phyloP scores from a whole-genome alignment of 2,113 vertebrate species.

The Elaphurus davidianus region DNA sequence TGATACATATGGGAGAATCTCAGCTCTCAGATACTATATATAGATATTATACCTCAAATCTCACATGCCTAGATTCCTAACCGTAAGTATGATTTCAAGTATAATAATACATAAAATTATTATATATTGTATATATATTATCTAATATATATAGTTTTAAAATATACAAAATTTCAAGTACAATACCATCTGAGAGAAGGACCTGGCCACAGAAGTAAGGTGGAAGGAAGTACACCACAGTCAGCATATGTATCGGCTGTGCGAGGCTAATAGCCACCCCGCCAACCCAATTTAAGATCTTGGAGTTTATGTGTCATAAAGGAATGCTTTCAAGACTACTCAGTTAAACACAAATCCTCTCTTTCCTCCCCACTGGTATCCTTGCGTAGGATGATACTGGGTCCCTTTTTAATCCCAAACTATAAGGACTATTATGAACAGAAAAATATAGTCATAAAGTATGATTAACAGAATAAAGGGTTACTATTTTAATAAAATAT shows the following conservation, averaged over 20 bases:
- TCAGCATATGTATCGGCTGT: neutral
- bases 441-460: neutral
- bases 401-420: neutral
- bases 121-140: neutral
- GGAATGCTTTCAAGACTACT: neutral
- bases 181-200: neutral
- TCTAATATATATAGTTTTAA: neutral
- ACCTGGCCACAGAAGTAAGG: neutral
- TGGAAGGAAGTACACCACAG: neutral
- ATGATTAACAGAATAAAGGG: neutral
- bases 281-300: neutral
- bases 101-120: neutral
- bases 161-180: neutral
- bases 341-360: neutral
- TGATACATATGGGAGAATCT: neutral
- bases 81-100: neutral
- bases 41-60: neutral
- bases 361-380: neutral
- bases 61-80: neutral
- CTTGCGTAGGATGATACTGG: neutral
- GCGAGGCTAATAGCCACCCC: neutral
- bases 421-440: neutral
- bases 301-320: neutral
- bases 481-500: neutral
- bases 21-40: neutral